Base-by-base conservation (phyloP, 2,888 invertebrate genomes). In the Platycheirus albimanus region DNA sequence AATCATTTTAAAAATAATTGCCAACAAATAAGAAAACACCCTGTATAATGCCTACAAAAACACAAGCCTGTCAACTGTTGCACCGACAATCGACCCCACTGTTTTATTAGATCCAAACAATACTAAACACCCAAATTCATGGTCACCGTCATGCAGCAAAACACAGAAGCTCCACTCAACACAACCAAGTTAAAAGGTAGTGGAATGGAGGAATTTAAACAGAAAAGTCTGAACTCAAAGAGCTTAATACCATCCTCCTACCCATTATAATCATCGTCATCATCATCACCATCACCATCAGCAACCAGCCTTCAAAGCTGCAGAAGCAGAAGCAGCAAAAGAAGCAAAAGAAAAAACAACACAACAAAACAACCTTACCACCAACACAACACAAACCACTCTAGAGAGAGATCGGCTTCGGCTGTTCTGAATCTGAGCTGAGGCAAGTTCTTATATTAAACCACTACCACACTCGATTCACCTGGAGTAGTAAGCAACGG, bases 221-320 rank as follows among this genome's bases (percentile, higher is more conserved):
- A 69, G 52, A 75, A 70, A 70, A 70, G 33, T 70, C 45, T 75
- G 28, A 20, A n/a, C 20, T 41, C n/a, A 30, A 33, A 49, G 43
- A 72, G 72, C 63, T 83, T 77, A 63, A 54, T 49, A 41, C 70
- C 36, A 56, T 49, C 72, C 67, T 67, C 77, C 81, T 83, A 72
- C 77, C 77, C 61, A 83, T 67, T 24, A 52, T 43, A 33, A 30
- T 33, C 72, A 47, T 63, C 58, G 51, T 54, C 63, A 63, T 38
- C 47, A 70, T 49, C 36, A 33, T 19, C 33, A 51, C 20, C 63
- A 20, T 3, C 52, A n/a, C n/a, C n/a, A n/a, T n/a, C n/a, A n/a
- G n/a, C n/a, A 52, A 33, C 41, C 67, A 61, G 51, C 66, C 69
- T 70, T 54, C 41, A 54, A 15, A 33, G 49, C 67, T 58, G 67